phyloP scores from a whole-genome alignment of 2,113 vertebrate species.

The Tenrec ecaudatus region DNA sequence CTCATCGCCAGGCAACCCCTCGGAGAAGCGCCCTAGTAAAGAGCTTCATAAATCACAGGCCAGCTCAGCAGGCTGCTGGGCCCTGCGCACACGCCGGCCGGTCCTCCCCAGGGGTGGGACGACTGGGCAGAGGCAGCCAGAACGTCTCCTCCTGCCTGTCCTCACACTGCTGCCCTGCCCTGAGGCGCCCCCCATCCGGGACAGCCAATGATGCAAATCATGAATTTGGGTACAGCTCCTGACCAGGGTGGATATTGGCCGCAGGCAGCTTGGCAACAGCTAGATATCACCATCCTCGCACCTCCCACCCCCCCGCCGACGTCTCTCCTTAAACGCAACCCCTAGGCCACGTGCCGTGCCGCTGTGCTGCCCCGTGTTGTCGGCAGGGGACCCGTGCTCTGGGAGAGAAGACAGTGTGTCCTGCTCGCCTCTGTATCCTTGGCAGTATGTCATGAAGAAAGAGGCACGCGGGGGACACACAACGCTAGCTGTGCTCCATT shows the following conservation, averaged over 20 bases:
- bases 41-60: background rate
- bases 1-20: background rate
- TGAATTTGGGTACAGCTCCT: background rate
- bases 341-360: background rate
- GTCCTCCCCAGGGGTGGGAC: background rate
- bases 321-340: background rate
- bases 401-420: background rate
- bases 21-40: background rate
- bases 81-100: background rate
- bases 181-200: background rate
- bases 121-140: background rate
- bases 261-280: background rate
- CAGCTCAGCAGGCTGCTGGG: background rate
- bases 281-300: background rate
- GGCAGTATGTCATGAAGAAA: background rate
- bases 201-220: rapidly evolving
- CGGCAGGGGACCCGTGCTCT: background rate
- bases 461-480: background rate
- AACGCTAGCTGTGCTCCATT: background rate
- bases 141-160: no score
- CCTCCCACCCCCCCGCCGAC: background rate
- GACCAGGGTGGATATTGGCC: background rate
- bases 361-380: background rate
- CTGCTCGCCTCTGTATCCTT: background rate
- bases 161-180: rapidly evolving